A percentile compares a stretch with the other conserved stretches of the same genome.
phyloP scores from a whole-genome alignment of 1,140 invertebrate species.

The Saccostrea glomerata region DNA sequence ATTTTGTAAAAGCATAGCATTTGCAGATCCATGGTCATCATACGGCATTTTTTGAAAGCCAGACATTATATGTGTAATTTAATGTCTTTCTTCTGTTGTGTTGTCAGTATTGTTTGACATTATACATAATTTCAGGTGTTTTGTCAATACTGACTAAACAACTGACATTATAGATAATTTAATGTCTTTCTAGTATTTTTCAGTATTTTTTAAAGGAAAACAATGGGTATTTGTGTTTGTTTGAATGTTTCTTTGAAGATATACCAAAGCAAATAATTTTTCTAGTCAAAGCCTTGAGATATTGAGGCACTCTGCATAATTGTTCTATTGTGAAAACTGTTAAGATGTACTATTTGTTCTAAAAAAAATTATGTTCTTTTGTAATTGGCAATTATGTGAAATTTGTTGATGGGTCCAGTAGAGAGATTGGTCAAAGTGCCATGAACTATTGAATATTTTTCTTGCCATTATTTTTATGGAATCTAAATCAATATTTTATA shows the following conservation, averaged over 20 bases:
- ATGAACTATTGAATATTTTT: background rate
- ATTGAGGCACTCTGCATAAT: constrained; percentile 15
- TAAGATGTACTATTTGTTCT: background rate
- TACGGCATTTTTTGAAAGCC: too few species aligned
- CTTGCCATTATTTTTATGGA: background rate
- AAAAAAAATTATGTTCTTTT: background rate
- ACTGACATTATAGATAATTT: background rate
- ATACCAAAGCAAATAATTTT: constrained; percentile 38
- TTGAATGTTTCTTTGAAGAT: constrained; percentile 17
- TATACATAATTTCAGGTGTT: background rate
- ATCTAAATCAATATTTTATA: too few species aligned
- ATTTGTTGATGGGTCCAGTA: constrained; percentile 1
- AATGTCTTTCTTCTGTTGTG: too few species aligned
- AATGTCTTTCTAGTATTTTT: constrained; percentile 15
- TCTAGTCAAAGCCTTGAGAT: constrained; percentile 13
- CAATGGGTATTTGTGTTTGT: constrained; percentile 17
- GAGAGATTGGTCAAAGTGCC: background rate
- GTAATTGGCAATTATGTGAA: background rate
- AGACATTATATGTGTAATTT: too few species aligned
- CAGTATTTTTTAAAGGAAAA: constrained; percentile 11
- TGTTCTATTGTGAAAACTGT: background rate
- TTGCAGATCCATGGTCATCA: background rate
- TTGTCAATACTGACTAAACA: background rate
- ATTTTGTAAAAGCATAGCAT: background rate
- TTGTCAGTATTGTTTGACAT: too few species aligned